Base-by-base conservation (phyloP, 2,797 vertebrate genomes). In the Poecile montanus region DNA sequence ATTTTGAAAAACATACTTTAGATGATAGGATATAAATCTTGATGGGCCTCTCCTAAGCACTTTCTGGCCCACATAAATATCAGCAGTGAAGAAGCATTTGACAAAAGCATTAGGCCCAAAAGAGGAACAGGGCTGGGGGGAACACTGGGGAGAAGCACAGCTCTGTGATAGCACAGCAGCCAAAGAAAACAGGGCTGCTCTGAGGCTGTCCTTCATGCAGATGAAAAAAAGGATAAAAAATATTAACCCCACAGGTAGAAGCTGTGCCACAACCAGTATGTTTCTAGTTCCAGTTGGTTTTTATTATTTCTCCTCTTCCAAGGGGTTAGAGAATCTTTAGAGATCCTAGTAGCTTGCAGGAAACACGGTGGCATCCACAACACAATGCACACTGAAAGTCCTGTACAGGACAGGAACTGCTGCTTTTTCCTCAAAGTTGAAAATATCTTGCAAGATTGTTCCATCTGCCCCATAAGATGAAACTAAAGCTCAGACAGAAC, bases 371-470 rank as follows among this genome's bases (percentile, higher is more conserved):
- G 10, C 10, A 77, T 9, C 25, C 2, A 3, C 23, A 58, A 40
- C 0, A 0, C 1, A 3, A 15, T 1, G 11, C 17, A 18, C 0
- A 0, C 16, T 36, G 54, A 5, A 78, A 66, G 51, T 16, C 36
- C 36, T 1, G 5, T 29, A 27, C 0, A 1, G 45, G 51, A 48
- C 36, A 53, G 18, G 11, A 63, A 54, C 6, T 20, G 23, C 2
- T 70, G 6, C 0, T 3, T 77, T 81, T 45, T 34, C 5, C n/a
- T 67, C 17, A 22, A 5, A 48, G 54, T 2, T 40, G 30, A 76
- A 86, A 87, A 30, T 30, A 36, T 32, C 57, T 67, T 45, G 26
- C 26, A 62, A 50, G 34, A 36, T 25, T 25, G 13, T 32, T 47
- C n/a, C 53, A 11, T 23, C 2, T 4, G 4, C 16, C 6, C 19